A percentile compares a stretch with the other conserved stretches of the same genome.
phyloP scores from a whole-genome alignment of 1,140 invertebrate genomes.

The Pinna nobilis region DNA sequence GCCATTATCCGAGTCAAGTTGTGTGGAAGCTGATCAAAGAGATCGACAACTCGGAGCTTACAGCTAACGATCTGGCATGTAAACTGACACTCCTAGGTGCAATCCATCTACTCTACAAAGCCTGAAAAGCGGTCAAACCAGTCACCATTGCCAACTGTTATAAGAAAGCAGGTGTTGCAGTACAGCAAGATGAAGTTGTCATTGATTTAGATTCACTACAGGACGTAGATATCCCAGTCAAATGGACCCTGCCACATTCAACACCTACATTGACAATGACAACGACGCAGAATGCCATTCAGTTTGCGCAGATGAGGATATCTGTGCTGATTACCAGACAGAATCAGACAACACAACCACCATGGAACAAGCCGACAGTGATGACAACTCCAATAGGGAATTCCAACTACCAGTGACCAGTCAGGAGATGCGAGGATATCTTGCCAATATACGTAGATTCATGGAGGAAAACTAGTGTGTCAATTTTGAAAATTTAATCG shows the following conservation, averaged over 20 bases:
- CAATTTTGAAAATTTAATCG: background rate
- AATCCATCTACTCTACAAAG: constrained; percentile 23
- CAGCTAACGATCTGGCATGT: constrained; percentile 5
- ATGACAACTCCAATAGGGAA: background rate
- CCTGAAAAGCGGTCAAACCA: constrained; percentile 9
- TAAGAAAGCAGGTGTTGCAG: constrained; percentile 4
- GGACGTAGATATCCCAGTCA: background rate
- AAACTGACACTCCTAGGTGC: constrained; percentile 21
- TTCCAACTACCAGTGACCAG: background rate
- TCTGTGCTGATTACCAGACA: background rate
- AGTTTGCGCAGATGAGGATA: background rate
- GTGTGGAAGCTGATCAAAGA: constrained; percentile 7
- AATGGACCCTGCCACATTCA: background rate
- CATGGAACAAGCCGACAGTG: too few relatives aligned
- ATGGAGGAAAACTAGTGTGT: background rate
- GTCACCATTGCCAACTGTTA: constrained; percentile 26
- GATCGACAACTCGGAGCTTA: constrained; percentile 1
- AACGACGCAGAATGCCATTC: background rate
- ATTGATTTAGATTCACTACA: background rate
- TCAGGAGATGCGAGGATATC: background rate
- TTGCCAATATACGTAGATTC: background rate
- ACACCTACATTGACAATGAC: constrained; percentile 4
- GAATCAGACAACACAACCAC: background rate
- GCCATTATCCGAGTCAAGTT: constrained; percentile 9
- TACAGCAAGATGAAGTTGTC: background rate